A percentile compares a stretch with the other conserved stretches of the same genome.
Conservation (phyloP, 2,888 invertebrate genomes). For the Thereva nobilitata region DNA sequence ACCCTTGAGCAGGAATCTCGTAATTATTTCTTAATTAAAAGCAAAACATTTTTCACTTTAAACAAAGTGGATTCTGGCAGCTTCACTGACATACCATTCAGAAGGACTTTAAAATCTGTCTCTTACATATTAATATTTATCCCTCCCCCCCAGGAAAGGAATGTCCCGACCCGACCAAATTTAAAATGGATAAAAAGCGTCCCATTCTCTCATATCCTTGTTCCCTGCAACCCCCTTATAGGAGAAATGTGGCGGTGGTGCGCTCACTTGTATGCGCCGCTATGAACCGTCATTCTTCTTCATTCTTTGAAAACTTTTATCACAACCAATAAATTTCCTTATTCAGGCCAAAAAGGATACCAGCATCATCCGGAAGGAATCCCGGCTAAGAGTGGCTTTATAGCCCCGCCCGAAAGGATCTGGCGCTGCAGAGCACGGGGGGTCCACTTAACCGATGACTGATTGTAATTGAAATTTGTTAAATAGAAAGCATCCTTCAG, state of each 20-base stretch:
- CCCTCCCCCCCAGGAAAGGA: too few relatives aligned
- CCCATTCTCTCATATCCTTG: too few relatives aligned
- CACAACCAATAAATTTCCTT: conserved; percentile 13
- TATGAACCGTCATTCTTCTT: neutral
- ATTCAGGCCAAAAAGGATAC: conserved; percentile 3
- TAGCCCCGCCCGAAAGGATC: neutral
- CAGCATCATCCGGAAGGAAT: neutral
- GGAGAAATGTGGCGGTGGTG: neutral
- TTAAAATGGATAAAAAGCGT: too few relatives aligned
- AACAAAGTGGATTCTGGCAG: too few relatives aligned
- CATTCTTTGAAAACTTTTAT: conserved; percentile 13
- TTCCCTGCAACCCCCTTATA: too few relatives aligned
- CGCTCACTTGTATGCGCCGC: neutral
- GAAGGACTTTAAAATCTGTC: too few relatives aligned
- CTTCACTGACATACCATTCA: too few relatives aligned
- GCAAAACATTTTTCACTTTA: too few relatives aligned
- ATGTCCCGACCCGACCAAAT: too few relatives aligned
- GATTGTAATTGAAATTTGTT: conserved; percentile 39
- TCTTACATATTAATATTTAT: too few relatives aligned
- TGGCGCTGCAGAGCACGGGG: neutral
- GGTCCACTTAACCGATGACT: conserved; percentile 33
- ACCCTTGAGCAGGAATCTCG: too few relatives aligned
- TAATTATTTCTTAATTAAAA: too few relatives aligned
- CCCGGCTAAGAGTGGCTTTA: neutral
- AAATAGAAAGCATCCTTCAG: conserved; percentile 11